phyloP scores from a whole-genome alignment of 1,140 invertebrate species.

The Hypsibius dujardini region DNA sequence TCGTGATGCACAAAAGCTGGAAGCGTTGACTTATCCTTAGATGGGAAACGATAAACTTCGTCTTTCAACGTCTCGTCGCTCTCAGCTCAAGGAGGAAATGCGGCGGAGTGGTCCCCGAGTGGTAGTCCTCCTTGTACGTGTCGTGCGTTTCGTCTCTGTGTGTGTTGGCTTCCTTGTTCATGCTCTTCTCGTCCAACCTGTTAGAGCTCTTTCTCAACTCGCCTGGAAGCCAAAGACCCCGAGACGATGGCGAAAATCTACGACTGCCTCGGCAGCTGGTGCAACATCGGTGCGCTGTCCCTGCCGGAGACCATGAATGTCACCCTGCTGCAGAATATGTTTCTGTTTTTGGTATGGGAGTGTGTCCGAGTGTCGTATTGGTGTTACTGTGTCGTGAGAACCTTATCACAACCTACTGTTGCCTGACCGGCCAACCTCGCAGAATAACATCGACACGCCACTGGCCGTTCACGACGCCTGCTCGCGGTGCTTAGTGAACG shows the following conservation, averaged over 20 bases:
- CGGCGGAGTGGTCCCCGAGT: neutral
- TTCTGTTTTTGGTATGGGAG: neutral
- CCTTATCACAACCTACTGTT: neutral
- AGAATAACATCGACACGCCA: neutral
- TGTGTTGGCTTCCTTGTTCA: no score
- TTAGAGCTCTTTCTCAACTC: no score
- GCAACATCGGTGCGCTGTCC: neutral
- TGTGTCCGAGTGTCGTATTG: neutral
- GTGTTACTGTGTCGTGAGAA: neutral
- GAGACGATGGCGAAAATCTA: slow-evolving; percentile 2
- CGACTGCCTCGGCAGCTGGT: neutral
- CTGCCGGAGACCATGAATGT: neutral
- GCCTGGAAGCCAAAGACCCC: slow-evolving; percentile 1
- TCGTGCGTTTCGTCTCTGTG: no score
- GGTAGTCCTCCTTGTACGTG: neutral
- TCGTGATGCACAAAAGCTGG: neutral
- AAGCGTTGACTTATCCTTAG: neutral
- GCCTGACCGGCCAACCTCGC: neutral
- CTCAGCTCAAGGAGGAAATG: neutral
- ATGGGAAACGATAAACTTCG: neutral
- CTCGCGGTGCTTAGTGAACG: neutral
- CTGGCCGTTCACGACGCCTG: neutral
- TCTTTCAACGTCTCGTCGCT: neutral
- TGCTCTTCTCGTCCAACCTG: no score
- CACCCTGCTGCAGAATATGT: neutral